Evolutionary conservation across 92 coral and sea anemone genomes (phyloP).

Genomic region (Diadumene lineata): DNA sequence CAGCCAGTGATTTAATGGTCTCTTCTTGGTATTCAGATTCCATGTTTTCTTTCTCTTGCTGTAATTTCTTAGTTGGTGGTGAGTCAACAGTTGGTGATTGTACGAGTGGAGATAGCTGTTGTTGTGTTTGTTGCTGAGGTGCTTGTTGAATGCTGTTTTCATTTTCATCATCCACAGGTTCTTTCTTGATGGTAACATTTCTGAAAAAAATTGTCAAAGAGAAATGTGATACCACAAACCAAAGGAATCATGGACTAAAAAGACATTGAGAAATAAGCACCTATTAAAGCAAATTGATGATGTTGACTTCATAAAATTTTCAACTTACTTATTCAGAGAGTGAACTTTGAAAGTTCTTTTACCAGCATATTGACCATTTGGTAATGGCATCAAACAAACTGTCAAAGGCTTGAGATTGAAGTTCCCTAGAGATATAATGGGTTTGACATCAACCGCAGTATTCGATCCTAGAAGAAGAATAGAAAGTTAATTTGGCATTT

Average conservation of each 20-base stretch:
- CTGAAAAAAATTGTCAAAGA: not conserved
- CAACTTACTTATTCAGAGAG: not conserved
- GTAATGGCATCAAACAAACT: conserved; percentile 8
- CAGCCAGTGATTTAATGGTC: too few species aligned
- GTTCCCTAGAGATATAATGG: not conserved
- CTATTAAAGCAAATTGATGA: too few species aligned
- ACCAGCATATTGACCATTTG: not conserved
- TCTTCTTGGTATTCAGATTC: not conserved
- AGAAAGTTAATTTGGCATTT: not conserved
- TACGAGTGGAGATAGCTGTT: not conserved
- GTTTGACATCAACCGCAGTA: not conserved
- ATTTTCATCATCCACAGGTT: conserved; percentile 7
- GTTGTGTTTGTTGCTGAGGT: not conserved
- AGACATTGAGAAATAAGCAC: too few species aligned
- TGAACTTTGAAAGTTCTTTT: not conserved
- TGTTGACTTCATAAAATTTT: too few species aligned
- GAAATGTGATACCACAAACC: too few species aligned
- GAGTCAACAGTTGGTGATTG: not conserved
- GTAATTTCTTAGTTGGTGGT: not conserved
- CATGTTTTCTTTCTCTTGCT: not conserved
- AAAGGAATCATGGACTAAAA: too few species aligned
- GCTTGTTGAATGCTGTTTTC: not conserved
- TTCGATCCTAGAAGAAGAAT: not conserved
- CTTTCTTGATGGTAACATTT: conserved; percentile 7
- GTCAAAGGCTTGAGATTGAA: not conserved